Base-by-base conservation (phyloP, 2,113 vertebrate genomes). In the Vimba vimba region DNA sequence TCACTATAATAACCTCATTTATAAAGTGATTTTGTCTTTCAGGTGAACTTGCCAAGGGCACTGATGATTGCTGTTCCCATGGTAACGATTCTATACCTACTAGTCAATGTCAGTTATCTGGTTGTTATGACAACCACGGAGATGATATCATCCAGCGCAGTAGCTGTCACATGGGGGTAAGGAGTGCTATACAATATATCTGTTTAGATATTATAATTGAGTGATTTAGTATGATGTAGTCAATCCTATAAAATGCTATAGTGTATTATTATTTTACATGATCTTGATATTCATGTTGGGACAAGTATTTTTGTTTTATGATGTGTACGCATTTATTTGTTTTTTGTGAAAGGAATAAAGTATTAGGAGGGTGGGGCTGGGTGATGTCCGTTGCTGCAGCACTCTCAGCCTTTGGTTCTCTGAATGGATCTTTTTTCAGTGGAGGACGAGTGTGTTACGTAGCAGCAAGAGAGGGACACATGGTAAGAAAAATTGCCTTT, bases 101-200 rank as follows among this genome's bases (percentile, higher is more conserved):
- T 97, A 91, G 96, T 97, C 52, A 98, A 97, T 0, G 71, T 98
- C 86, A 99, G 97, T 92, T 97, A 98, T 92, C 92, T 98, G 85
- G 94, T 96, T 1, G 96, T 95, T 52, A 94, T 98, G 95, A 95
- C 93, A 0, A 95, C 97, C 0, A 85, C 55, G 45, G 97, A 99
- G 86, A 93, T 98, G 75, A 92, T 97, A 66, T 92, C 95, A 57
- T 97, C 97, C 59, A 94, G 84, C 4, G 96, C 96, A 1, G 94
- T 96, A 50, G 97, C 97, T 0, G 93, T 97, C 86, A 97, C 94
- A 0, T 97, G 96, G 96, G 97, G 96, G 96, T 98, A 90, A 96
- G 95, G 64, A 11, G 10, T 25, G 27, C 27, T 19, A 19, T n/a
- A 15, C 23, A 39, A n/a, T 47, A 47, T 60, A 4, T 71, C 2